Evolutionary conservation across 2,797 vertebrate genomes (phyloP).

Genomic region (Clarias pachynema): DNA sequence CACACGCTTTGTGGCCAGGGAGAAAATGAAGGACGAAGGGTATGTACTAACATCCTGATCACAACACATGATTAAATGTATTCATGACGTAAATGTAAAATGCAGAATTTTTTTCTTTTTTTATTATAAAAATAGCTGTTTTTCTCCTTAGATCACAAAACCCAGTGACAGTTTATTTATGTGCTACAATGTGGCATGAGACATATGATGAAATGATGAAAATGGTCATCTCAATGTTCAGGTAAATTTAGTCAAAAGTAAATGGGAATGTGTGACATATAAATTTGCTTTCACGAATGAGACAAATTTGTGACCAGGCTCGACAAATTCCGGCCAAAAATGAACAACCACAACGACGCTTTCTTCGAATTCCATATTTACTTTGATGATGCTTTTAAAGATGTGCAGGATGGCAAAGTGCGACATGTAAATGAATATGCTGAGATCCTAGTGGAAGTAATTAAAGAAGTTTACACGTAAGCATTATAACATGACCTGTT

Average conservation of each 20-base stretch:
- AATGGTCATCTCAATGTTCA: conserved; percentile 83
- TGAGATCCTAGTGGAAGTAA: conserved; percentile 67
- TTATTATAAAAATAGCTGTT: background rate
- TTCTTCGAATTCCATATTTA: conserved; percentile 79
- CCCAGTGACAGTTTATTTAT: conserved; percentile 74
- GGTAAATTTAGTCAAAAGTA: conserved; percentile 61
- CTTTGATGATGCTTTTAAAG: conserved; percentile 75
- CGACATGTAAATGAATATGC: conserved; percentile 75
- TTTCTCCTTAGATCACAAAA: conserved; percentile 43
- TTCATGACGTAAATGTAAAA: background rate
- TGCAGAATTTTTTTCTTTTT: too few species aligned
- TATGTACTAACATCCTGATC: background rate
- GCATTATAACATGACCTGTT: background rate
- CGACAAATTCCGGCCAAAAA: conserved; percentile 76
- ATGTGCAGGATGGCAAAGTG: conserved; percentile 59
- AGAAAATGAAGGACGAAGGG: conserved; percentile 4
- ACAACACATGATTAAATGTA: background rate
- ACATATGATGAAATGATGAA: conserved; percentile 83
- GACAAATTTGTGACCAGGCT: conserved; percentile 62
- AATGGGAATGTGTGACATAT: background rate
- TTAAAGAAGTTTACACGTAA: conserved; percentile 79
- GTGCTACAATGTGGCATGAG: conserved; percentile 86
- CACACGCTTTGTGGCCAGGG: conserved; percentile 51
- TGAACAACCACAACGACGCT: conserved; percentile 73
- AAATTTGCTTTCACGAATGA: conserved; percentile 24